Conservation (phyloP, 2,113 vertebrate genomes). For the Prunella fulvescens region DNA sequence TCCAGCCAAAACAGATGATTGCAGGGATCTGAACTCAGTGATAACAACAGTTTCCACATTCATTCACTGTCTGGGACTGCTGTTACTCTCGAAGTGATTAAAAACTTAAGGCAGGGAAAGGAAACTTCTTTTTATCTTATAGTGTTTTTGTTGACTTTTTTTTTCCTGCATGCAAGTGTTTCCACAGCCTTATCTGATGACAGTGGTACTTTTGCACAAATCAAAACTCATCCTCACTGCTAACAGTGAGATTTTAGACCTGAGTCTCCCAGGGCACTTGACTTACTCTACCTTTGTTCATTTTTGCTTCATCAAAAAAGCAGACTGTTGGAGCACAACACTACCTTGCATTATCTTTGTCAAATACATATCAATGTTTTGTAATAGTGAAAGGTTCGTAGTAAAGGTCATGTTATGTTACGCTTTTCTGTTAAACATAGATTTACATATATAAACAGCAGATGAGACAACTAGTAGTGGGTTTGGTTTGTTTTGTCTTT, state of each 20-base stretch:
- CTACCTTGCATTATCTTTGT: neutral
- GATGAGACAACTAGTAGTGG: neutral
- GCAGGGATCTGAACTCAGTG: neutral
- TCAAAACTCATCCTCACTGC: neutral
- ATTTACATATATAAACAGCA: neutral
- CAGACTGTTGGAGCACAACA: fast-evolving
- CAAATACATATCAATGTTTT: neutral
- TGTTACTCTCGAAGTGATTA: neutral
- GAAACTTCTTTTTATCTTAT: neutral
- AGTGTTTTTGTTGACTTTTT: neutral
- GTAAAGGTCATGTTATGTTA: neutral
- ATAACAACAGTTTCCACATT: neutral
- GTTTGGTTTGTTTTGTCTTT: neutral
- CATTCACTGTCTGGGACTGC: neutral
- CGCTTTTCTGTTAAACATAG: neutral
- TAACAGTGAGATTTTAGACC: neutral
- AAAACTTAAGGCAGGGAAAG: neutral
- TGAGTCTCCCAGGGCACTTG: neutral
- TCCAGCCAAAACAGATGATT: neutral
- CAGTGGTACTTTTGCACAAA: neutral
- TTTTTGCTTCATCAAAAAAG: neutral
- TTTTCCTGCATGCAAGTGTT: neutral
- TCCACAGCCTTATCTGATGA: neutral
- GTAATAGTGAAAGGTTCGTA: neutral
- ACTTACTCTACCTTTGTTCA: neutral